phyloP scores from a whole-genome alignment of 1,140 invertebrate species.

The Agrypnia vestita region DNA sequence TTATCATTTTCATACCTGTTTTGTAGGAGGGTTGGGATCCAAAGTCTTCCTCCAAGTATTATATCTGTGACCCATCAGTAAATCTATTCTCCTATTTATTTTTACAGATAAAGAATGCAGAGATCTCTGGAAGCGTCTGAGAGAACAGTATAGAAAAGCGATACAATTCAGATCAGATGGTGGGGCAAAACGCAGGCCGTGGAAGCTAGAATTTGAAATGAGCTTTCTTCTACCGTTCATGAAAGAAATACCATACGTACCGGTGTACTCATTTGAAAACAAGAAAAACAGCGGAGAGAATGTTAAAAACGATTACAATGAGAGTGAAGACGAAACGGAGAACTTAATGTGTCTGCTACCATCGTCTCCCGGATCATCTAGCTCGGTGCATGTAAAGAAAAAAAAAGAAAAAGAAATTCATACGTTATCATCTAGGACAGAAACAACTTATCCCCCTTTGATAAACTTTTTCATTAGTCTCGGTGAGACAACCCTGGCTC shows the following conservation, averaged over 20 bases:
- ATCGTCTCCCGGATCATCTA: neutral
- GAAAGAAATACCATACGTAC: conserved; percentile 8
- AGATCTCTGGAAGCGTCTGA: neutral
- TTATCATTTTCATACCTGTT: too few species aligned
- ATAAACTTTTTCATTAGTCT: conserved; percentile 17
- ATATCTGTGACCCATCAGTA: too few species aligned
- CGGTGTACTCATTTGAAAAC: neutral
- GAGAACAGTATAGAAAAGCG: conserved; percentile 9
- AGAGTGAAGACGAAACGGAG: neutral
- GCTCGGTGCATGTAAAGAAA: neutral
- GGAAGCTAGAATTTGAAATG: conserved; percentile 30
- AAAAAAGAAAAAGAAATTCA: neutral
- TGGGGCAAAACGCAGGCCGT: neutral
- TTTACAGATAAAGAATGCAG: conserved; percentile 14
- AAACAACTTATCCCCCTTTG: neutral
- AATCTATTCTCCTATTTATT: too few species aligned
- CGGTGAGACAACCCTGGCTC: conserved; percentile 11
- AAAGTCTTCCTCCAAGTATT: too few species aligned
- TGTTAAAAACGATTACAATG: neutral
- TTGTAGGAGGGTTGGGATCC: too few species aligned
- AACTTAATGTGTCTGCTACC: neutral
- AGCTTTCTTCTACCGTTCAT: conserved; percentile 10
- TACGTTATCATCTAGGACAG: neutral
- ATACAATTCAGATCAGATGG: conserved; percentile 22
- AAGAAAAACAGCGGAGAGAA: neutral